Conservation (phyloP, 1,140 invertebrate genomes). For the Dreissena rostriformis region DNA sequence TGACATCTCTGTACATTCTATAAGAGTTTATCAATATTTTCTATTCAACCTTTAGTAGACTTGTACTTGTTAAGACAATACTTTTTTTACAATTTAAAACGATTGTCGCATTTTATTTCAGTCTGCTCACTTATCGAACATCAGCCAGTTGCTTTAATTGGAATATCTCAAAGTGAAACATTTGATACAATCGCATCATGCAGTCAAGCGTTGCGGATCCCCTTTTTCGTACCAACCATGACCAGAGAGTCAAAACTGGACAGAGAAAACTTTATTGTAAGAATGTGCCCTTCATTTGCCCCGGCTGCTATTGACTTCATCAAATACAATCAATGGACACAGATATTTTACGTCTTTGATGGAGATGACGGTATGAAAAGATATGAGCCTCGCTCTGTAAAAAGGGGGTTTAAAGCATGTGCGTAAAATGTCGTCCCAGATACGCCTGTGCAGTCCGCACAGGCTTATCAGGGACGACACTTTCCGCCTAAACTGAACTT, state of each 20-base stretch:
- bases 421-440: too few species aligned
- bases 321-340: conserved; percentile 93
- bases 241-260: conserved; percentile 35
- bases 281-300: conserved; percentile 96
- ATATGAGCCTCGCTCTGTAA: too few species aligned
- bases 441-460: too few species aligned
- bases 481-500: too few species aligned
- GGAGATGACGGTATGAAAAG: conserved; percentile 94
- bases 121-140: conserved; percentile 95
- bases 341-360: conserved; percentile 97
- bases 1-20: too few species aligned
- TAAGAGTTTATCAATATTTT: too few species aligned
- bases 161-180: conserved; percentile 93
- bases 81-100: too few species aligned
- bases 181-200: conserved; percentile 87
- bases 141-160: conserved; percentile 95
- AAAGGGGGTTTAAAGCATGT: too few species aligned
- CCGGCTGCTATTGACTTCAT: conserved; percentile 95
- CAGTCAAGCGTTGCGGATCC: conserved; percentile 86
- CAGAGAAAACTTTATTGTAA: conserved; percentile 73
- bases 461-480: too few species aligned
- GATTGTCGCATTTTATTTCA: conserved; percentile 83
- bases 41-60: too few species aligned
- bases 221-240: conserved; percentile 87
- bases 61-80: too few species aligned